phyloP scores from a whole-genome alignment of 2,888 invertebrate species.

The Hydropsyche betteni region DNA sequence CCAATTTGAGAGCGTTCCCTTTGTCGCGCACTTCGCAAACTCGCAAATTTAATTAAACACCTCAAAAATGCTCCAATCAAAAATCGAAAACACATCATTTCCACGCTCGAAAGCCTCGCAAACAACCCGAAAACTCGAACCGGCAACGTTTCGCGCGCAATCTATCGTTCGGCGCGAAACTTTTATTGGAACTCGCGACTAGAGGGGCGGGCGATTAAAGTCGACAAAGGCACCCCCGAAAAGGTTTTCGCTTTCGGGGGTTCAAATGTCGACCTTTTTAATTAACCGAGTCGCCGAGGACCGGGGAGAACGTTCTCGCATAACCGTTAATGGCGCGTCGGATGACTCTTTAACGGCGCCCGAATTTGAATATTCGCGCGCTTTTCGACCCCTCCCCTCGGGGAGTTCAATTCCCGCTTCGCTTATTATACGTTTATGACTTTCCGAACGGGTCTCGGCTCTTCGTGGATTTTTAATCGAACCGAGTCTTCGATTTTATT shows the following conservation, averaged over 20 bases:
- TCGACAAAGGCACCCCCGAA: conserved; percentile 15
- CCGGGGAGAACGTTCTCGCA: not conserved
- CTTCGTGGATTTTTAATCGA: too few relatives aligned
- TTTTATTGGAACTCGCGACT: conserved; percentile 22
- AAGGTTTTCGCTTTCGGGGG: not conserved
- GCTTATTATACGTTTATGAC: too few relatives aligned
- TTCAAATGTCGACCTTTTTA: conserved; percentile 29
- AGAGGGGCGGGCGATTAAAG: conserved; percentile 13
- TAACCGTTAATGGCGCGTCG: conserved; percentile 25
- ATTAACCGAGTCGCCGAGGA: conserved; percentile 12
- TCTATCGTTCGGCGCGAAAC: conserved; percentile 2
- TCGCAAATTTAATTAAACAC: too few relatives aligned
- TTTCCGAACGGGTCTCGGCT: too few relatives aligned
- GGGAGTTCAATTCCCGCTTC: too few relatives aligned
- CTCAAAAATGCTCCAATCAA: too few relatives aligned
- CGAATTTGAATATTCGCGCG: conserved; percentile 29
- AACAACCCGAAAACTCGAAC: too few relatives aligned
- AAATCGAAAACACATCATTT: too few relatives aligned
- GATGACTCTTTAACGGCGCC: conserved; percentile 14
- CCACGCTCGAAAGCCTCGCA: too few relatives aligned
- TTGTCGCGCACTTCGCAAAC: too few relatives aligned
- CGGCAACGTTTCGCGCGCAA: not conserved
- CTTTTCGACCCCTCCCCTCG: not conserved
- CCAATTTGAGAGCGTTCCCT: too few relatives aligned
- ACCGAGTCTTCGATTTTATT: too few relatives aligned